Evolutionary conservation across 2,113 vertebrate genomes (phyloP).

Genomic region (Hyaena hyaena): DNA sequence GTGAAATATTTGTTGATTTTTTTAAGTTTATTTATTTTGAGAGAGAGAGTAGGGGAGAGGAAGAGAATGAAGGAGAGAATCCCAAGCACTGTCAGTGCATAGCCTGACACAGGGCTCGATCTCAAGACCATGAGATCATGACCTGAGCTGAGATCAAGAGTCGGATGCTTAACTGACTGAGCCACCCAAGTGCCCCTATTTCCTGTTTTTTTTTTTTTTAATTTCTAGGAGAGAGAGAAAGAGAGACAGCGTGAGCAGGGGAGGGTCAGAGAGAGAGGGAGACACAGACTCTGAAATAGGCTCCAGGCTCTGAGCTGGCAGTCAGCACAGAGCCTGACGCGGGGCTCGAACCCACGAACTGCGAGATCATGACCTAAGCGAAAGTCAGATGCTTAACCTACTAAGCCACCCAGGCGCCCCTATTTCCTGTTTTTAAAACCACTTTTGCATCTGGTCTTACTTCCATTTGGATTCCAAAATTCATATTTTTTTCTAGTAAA

Average conservation of each 20-base stretch:
- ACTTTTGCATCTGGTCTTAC: background rate
- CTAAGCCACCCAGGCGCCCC: background rate
- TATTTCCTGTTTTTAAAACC: background rate
- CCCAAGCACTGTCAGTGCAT: too few species aligned
- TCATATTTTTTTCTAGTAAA: constrained; percentile 36
- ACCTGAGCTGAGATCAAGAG: background rate
- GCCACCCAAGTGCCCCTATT: background rate
- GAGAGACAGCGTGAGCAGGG: too few species aligned
- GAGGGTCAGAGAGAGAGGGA: too few species aligned
- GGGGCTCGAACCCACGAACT: background rate
- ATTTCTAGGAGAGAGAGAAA: too few species aligned
- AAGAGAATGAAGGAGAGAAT: background rate
- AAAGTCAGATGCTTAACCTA: background rate
- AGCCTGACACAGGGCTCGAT: background rate
- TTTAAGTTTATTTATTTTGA: background rate
- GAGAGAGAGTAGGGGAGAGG: background rate
- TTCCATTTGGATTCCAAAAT: constrained; percentile 38
- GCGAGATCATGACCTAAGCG: background rate
- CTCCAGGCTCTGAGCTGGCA: too few species aligned
- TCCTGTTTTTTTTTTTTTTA: background rate
- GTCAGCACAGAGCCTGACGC: too few species aligned
- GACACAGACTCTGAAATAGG: too few species aligned
- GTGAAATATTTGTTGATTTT: constrained; percentile 26
- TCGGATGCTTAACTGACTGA: background rate
- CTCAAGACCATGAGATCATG: background rate